Evolutionary conservation across 2,797 vertebrate species (phyloP).

Genomic region (Poecile montanus): DNA sequence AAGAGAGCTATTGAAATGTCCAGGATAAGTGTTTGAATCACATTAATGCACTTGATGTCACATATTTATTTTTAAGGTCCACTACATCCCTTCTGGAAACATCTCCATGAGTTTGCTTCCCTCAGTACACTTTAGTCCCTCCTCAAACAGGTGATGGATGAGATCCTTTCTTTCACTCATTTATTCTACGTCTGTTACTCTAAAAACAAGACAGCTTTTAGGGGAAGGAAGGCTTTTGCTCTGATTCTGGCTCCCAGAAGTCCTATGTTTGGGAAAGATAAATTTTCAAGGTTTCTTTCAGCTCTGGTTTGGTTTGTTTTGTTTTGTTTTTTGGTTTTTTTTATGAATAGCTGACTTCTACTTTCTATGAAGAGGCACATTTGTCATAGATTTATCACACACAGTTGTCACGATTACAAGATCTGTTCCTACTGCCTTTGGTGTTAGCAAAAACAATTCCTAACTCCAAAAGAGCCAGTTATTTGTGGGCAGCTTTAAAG

Average conservation of each 20-base stretch:
- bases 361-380: conserved; percentile 20
- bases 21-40: background rate
- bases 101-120: background rate
- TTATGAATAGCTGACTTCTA: background rate
- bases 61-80: background rate
- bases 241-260: background rate
- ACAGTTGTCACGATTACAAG: conserved; percentile 29
- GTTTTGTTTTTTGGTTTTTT: background rate
- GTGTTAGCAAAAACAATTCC: background rate
- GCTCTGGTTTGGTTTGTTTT: background rate
- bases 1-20: background rate
- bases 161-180: background rate
- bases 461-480: background rate
- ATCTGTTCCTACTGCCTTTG: background rate
- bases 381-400: background rate
- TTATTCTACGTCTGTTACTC: background rate
- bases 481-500: conserved; percentile 16
- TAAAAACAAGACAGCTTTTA: background rate
- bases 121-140: background rate
- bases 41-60: background rate
- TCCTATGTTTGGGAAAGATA: background rate
- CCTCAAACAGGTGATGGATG: background rate
- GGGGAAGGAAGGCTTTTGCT: background rate
- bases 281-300: background rate
- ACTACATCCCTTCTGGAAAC: background rate